Conservation (phyloP, 2,797 vertebrate genomes). For the Sebastes hubbsi region DNA sequence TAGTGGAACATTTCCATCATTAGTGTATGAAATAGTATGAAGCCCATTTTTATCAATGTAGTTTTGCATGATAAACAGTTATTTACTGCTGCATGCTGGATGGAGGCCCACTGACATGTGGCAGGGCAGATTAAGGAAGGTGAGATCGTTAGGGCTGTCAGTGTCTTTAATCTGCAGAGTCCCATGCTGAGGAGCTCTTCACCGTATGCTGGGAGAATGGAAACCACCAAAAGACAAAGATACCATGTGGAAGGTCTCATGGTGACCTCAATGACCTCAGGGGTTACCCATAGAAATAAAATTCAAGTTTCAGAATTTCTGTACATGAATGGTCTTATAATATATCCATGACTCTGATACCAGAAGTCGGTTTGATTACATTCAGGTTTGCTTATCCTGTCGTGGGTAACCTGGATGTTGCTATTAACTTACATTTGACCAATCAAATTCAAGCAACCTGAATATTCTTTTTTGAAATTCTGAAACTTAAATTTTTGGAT, state of each 20-base stretch:
- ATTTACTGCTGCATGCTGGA: background rate
- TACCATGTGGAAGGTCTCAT: conserved; percentile 18
- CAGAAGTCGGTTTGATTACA: too few species aligned
- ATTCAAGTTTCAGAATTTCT: background rate
- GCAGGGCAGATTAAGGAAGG: conserved; percentile 31
- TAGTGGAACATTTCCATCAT: background rate
- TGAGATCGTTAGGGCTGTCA: conserved; percentile 10
- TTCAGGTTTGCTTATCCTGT: background rate
- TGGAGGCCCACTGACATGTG: conserved; percentile 2
- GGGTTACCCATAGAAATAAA: background rate
- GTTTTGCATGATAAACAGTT: background rate
- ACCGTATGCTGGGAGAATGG: background rate
- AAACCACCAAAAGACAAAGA: conserved; percentile 3
- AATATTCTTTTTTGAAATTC: too few species aligned
- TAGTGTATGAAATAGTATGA: background rate
- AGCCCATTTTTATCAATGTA: background rate
- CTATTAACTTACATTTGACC: too few species aligned
- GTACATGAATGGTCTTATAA: background rate
- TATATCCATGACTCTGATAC: too few species aligned
- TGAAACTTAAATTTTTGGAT: too few species aligned
- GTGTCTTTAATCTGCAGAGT: conserved; percentile 26
- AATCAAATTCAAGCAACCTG: too few species aligned
- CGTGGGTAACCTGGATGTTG: too few species aligned
- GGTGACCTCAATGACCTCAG: conserved; percentile 24
- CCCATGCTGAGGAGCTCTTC: background rate